phyloP scores from a whole-genome alignment of 2,797 vertebrate species.

The Ispidina lecontei region DNA sequence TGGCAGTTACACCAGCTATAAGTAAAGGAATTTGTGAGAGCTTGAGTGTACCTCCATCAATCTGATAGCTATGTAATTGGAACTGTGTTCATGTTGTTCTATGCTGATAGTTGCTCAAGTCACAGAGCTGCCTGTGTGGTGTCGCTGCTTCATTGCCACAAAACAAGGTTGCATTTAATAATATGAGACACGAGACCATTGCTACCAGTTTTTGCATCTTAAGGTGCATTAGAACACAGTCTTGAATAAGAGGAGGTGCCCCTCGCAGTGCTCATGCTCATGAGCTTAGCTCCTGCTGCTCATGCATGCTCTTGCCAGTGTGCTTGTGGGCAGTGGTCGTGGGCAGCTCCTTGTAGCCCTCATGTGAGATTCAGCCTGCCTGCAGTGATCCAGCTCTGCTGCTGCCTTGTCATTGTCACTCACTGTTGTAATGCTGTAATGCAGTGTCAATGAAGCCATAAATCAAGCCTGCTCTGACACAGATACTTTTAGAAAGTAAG shows the following conservation, averaged over 20 bases:
- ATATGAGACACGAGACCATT: not conserved
- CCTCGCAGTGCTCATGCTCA: fast-evolving
- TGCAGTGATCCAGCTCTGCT: not conserved
- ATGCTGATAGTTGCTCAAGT: not conserved
- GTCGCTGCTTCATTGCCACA: not conserved
- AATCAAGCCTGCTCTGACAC: not conserved
- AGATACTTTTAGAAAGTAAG: not conserved
- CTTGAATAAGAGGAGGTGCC: not conserved
- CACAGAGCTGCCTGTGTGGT: not conserved
- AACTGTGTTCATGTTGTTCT: not conserved
- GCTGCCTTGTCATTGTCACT: not conserved
- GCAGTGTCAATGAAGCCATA: not conserved
- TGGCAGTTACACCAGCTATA: not conserved
- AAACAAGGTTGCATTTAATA: not conserved
- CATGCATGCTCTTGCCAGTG: not conserved
- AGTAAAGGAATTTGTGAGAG: not conserved
- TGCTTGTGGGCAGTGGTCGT: fast-evolving
- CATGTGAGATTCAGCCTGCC: not conserved
- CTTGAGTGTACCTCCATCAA: fast-evolving
- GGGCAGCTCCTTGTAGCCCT: fast-evolving
- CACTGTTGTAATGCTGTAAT: not conserved
- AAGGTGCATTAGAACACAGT: not conserved
- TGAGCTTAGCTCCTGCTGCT: not conserved
- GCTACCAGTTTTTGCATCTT: not conserved
- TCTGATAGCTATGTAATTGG: not conserved